These are phyloP conservation scores for Corythornis leucogaster DNA, from an alignment of 2,797 vertebrate genomes.

Conservation along the genomic window DNA sequence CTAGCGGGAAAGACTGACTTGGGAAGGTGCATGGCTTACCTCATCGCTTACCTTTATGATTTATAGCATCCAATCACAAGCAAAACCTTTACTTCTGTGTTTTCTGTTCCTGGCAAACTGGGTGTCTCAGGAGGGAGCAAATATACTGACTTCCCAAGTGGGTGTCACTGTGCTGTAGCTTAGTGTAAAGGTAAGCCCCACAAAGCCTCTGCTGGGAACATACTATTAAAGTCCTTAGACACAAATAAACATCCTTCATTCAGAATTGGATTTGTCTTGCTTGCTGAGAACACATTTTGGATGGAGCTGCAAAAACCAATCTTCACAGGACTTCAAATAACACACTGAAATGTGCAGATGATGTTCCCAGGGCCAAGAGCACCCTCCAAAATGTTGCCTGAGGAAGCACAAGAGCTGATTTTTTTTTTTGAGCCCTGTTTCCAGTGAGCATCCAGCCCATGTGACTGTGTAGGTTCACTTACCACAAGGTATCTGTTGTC, in stretches of 20 bases:
- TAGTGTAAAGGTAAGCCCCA: background rate
- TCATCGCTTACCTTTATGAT: background rate
- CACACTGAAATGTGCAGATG: background rate
- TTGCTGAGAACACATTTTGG: background rate
- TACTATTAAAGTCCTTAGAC: background rate
- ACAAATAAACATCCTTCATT: background rate
- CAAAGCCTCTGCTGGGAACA: background rate
- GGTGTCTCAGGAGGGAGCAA: rapidly evolving
- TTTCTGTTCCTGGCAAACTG: background rate
- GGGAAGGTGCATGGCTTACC: rapidly evolving
- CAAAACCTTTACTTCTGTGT: background rate
- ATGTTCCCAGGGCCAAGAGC: background rate
- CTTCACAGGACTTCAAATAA: background rate
- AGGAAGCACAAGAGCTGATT: background rate
- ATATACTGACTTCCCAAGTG: background rate
- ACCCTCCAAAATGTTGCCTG: background rate
- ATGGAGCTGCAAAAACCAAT: background rate
- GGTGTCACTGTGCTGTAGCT: background rate
- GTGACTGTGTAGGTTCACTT: background rate
- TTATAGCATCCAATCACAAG: background rate
- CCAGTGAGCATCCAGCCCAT: background rate
- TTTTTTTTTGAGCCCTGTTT: background rate
- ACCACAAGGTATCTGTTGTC: background rate
- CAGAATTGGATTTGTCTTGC: background rate
- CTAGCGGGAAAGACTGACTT: background rate